Conservation (phyloP, 2,888 invertebrate genomes). For the Drosophila pegasa region DNA sequence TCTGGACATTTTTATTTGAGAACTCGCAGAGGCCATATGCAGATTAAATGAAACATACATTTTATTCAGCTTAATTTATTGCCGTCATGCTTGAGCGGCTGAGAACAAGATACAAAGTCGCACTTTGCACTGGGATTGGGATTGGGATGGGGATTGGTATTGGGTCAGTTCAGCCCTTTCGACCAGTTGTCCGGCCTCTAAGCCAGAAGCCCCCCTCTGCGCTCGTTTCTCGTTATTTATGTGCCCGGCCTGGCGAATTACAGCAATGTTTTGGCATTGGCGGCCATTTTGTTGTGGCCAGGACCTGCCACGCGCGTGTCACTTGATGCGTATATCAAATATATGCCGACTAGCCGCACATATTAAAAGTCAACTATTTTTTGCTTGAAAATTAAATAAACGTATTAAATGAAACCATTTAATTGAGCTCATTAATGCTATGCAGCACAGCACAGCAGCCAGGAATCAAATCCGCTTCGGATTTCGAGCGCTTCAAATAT, state of each 20-base stretch:
- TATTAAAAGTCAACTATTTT: conserved; percentile 17
- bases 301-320: conserved; percentile 70
- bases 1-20: conserved; percentile 43
- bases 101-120: conserved; percentile 22
- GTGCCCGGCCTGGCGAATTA: conserved; percentile 51
- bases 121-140: conserved; percentile 1
- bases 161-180: conserved; percentile 30
- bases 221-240: conserved; percentile 62
- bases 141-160: too few species aligned
- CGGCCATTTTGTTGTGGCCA: conserved; percentile 75
- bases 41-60: conserved; percentile 46
- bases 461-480: conserved; percentile 43
- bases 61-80: conserved; percentile 69
- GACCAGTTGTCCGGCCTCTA: conserved; percentile 11
- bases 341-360: conserved; percentile 22
- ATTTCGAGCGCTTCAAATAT: conserved; percentile 47
- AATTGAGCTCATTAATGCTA: conserved; percentile 51
- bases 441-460: background rate
- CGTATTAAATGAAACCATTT: conserved; percentile 34
- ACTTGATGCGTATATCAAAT: conserved; percentile 45
- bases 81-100: conserved; percentile 63
- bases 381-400: conserved; percentile 29
- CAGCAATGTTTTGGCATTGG: conserved; percentile 73
- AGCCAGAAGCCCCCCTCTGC: background rate
- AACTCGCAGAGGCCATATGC: conserved; percentile 29